Evolutionary conservation across 2,888 invertebrate species (phyloP), one percentile per base, ranked within the genome.

Genomic region (Gari tellinella): DNA sequence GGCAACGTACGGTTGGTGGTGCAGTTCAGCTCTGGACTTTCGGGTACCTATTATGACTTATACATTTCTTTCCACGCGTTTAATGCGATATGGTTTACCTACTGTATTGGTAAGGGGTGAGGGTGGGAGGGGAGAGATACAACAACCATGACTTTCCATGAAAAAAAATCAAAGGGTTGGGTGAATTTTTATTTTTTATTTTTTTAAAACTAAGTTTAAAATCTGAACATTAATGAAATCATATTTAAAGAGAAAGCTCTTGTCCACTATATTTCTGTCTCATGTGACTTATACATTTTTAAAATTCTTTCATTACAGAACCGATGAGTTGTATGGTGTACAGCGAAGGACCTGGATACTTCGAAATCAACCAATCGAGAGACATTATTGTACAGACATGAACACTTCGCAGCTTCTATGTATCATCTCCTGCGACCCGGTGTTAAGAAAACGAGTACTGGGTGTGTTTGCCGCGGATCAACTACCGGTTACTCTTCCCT

Each of bases 271-370:
- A 10, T 31, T 31, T 31, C 31, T 31, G 31, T 31, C 31, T 31
- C 31, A 31, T 31, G 31, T 31, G 31, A 31, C 10, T 31, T 31
- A 31, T 31, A 31, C 31, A 7, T 31, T 31, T 57, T 7, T 21
- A 49, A 19, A 23, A 43, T 49, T 62, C 31, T 53, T 38, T 37
- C n/a, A 26, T 66, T 72, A 17, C 58, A 72, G 67, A 67, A 53
- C 52, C 72, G 1, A 60, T 67, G 51, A 73, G 73, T 46, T 73
- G 73, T 17, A 63, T 73, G 8, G 73, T 55, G 3, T 72, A 61
- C 45, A 66, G 66, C 45, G 61, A 56, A 15, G 61, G 57, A 17
- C 62, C 72, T 0, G 72, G 61, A 19, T 64, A 60, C 31, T 67
- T 67, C 38, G 60, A 61, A 48, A 61, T 68, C 40, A 68, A 68